These are phyloP conservation scores for Tetramorium bicarinatum DNA, from an alignment of 2,888 invertebrate genomes.

Conservation along the genomic window DNA sequence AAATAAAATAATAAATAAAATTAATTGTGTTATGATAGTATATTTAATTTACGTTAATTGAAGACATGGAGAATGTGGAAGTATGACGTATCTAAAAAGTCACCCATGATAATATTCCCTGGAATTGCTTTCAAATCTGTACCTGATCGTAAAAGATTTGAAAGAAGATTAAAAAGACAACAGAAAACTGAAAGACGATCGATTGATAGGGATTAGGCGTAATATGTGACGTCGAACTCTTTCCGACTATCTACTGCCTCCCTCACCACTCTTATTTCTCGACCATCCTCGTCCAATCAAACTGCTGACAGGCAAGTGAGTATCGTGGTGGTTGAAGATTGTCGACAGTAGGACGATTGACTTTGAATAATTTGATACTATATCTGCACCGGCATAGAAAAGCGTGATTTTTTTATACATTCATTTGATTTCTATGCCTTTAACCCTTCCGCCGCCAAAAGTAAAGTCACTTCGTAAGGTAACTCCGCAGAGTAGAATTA, in stretches of 20 bases:
- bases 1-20: slow-evolving; percentile 3
- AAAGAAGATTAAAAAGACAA: slow-evolving; percentile 32
- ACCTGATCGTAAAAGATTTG: slow-evolving; percentile 21
- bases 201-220: slow-evolving; percentile 72
- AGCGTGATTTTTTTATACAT: slow-evolving; percentile 12
- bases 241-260: slow-evolving; percentile 70
- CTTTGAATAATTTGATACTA: slow-evolving; percentile 38
- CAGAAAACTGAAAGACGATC: slow-evolving; percentile 57
- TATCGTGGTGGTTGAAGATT: slow-evolving; percentile 41
- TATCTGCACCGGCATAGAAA: background rate
- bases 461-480: slow-evolving; percentile 3
- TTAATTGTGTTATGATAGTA: background rate
- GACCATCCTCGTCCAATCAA: slow-evolving; percentile 1
- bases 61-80: background rate
- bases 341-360: slow-evolving; percentile 15
- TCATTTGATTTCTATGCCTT: background rate
- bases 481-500: slow-evolving; percentile 40
- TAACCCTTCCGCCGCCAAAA: background rate
- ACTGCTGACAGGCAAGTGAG: slow-evolving; percentile 32
- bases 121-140: slow-evolving; percentile 42
- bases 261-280: slow-evolving; percentile 18
- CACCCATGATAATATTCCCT: slow-evolving; percentile 23
- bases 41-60: slow-evolving; percentile 26
- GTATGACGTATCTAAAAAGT: background rate
- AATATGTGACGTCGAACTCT: slow-evolving; percentile 83